These are phyloP conservation scores for Drosophila bunnanda DNA, from an alignment of 2,888 invertebrate species.

Conservation along the genomic window DNA sequence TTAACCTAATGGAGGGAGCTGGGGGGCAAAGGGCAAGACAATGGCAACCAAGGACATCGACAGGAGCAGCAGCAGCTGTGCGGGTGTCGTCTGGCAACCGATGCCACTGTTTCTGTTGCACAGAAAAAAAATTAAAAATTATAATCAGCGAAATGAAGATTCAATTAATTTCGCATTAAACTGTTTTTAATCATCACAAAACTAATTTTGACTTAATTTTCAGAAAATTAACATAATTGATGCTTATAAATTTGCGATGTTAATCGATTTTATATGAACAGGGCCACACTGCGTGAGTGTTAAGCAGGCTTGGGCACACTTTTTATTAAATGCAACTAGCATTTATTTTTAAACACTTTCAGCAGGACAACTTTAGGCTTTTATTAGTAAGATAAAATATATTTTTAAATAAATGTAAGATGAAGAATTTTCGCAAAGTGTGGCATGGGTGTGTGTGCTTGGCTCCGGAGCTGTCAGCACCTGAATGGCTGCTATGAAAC, in stretches of 20 bases:
- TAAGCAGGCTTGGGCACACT: background rate
- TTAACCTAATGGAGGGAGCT: constrained; percentile 64
- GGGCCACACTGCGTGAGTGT: background rate
- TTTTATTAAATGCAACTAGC: background rate
- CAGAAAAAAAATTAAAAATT: background rate
- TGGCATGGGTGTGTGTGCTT: background rate
- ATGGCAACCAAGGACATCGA: constrained; percentile 52
- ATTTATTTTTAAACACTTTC: background rate
- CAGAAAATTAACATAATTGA: background rate
- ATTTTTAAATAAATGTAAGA: background rate
- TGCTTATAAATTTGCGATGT: background rate
- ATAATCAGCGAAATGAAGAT: background rate
- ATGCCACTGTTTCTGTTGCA: constrained; percentile 50
- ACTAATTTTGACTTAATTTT: background rate
- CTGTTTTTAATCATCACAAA: background rate
- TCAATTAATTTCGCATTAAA: background rate
- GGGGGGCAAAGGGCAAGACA: constrained; percentile 35
- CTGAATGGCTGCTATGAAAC: constrained; percentile 60
- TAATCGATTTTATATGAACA: background rate
- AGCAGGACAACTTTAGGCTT: rapidly evolving
- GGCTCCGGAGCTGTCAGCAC: constrained; percentile 56
- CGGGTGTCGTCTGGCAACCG: constrained; percentile 59
- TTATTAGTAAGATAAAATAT: background rate
- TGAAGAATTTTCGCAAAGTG: background rate
- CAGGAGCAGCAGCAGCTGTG: constrained; percentile 14